Conservation (phyloP, 2,888 invertebrate species). For the Esperia sulphurella region DNA sequence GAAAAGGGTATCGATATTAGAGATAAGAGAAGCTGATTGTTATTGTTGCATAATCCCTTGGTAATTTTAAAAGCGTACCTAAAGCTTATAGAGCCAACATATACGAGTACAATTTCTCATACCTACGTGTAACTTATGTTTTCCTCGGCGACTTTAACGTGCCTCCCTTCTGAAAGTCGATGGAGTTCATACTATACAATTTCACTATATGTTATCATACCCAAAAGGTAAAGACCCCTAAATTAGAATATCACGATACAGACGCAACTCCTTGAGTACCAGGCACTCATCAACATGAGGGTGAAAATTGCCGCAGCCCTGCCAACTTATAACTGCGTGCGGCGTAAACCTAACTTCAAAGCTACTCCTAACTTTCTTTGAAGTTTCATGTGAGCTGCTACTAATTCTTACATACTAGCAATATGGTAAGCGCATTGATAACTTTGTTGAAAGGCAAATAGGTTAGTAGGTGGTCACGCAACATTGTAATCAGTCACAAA, state of each 20-base stretch:
- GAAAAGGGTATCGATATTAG: no score
- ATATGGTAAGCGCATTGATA: conserved; percentile 6
- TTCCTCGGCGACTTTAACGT: no score
- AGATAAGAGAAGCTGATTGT: no score
- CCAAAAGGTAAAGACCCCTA: neutral
- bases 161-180: no score
- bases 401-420: neutral
- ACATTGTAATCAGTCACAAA: conserved; percentile 22
- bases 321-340: neutral
- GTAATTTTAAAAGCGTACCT: no score
- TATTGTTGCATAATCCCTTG: no score
- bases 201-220: no score
- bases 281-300: neutral
- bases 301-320: neutral
- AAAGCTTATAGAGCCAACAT: no score
- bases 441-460: conserved; percentile 15
- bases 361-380: neutral
- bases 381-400: neutral
- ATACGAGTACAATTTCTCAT: no score
- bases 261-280: neutral
- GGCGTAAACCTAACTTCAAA: neutral
- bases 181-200: no score
- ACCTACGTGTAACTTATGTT: no score
- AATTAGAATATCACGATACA: neutral
- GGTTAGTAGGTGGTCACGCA: conserved; percentile 19